These are phyloP conservation scores for Paratrypauchen microcephalus DNA, from an alignment of 2,797 vertebrate genomes.

Conservation along the genomic window DNA sequence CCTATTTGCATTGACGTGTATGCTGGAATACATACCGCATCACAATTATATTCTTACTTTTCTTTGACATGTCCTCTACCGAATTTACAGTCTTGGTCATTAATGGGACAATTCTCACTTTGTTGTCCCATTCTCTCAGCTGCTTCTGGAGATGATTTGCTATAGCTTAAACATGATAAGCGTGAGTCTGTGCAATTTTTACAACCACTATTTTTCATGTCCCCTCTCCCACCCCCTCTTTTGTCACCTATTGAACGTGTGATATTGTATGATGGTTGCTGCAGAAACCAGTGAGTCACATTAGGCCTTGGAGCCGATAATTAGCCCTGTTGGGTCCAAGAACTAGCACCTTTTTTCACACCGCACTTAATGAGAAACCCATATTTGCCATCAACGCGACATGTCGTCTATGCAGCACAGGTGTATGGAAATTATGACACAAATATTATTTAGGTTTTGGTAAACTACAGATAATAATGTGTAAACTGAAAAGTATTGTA, in stretches of 20 bases:
- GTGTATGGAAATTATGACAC: constrained; percentile 33
- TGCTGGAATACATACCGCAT: not conserved
- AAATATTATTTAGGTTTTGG: too few species aligned
- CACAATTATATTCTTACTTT: constrained; percentile 10
- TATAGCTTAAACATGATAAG: constrained; percentile 5
- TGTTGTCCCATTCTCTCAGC: not conserved
- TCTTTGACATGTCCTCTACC: constrained; percentile 5
- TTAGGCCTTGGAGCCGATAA: constrained; percentile 69
- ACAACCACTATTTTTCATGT: constrained; percentile 14
- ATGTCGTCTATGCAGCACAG: constrained; percentile 17
- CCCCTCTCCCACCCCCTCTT: constrained; percentile 11
- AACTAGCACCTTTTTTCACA: constrained; percentile 69
- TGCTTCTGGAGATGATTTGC: not conserved
- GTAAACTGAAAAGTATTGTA: too few species aligned
- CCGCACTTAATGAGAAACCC: constrained; percentile 62
- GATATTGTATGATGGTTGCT: constrained; percentile 71
- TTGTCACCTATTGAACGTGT: constrained; percentile 68
- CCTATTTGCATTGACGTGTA: not conserved
- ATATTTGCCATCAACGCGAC: constrained; percentile 36
- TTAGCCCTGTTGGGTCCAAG: constrained; percentile 72
- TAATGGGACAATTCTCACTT: not conserved
- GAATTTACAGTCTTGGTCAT: not conserved
- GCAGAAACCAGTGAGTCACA: constrained; percentile 65
- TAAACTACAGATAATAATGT: too few species aligned
- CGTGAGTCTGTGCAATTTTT: constrained; percentile 6